Evolutionary conservation across 2,888 invertebrate species (phyloP).

Genomic region (Agrochola lota): DNA sequence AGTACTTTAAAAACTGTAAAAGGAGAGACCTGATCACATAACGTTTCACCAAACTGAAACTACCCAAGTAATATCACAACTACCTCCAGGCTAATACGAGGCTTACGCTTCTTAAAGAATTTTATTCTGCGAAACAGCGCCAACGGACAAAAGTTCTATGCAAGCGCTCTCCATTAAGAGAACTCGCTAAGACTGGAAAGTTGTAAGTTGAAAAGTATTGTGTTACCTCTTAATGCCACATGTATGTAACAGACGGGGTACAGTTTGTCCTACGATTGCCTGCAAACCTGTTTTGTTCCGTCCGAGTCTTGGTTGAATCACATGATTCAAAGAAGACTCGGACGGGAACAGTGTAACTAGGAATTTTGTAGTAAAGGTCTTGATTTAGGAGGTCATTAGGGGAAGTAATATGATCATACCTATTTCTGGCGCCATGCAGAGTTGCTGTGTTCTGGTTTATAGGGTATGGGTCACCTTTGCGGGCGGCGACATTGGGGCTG

Average conservation of each 20-base stretch:
- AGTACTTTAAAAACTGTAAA: neutral
- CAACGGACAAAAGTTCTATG: slow-evolving; percentile 33
- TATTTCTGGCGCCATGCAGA: too few species aligned
- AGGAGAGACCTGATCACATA: neutral
- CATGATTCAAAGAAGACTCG: too few species aligned
- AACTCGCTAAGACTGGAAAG: slow-evolving; percentile 38
- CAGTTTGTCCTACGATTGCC: slow-evolving; percentile 15
- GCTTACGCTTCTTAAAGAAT: slow-evolving; percentile 25
- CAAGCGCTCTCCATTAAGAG: slow-evolving; percentile 24
- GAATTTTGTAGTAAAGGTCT: neutral
- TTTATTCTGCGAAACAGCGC: slow-evolving; percentile 11
- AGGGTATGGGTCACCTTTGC: too few species aligned
- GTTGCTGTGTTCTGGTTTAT: too few species aligned
- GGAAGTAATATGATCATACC: too few species aligned
- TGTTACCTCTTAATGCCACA: slow-evolving; percentile 28
- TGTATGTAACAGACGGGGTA: slow-evolving; percentile 4
- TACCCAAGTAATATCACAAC: slow-evolving; percentile 13
- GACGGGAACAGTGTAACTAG: too few species aligned
- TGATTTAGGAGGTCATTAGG: neutral
- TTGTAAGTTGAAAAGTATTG: slow-evolving; percentile 35
- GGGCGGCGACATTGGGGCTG: too few species aligned
- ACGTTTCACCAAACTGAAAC: slow-evolving; percentile 12
- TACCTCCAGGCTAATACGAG: slow-evolving; percentile 8
- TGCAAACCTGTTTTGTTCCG: slow-evolving; percentile 16
- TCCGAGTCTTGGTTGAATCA: neutral